Evolutionary conservation across 1,140 invertebrate genomes (phyloP), one percentile per base, ranked within the genome.

Genomic region (Papilio machaon): DNA sequence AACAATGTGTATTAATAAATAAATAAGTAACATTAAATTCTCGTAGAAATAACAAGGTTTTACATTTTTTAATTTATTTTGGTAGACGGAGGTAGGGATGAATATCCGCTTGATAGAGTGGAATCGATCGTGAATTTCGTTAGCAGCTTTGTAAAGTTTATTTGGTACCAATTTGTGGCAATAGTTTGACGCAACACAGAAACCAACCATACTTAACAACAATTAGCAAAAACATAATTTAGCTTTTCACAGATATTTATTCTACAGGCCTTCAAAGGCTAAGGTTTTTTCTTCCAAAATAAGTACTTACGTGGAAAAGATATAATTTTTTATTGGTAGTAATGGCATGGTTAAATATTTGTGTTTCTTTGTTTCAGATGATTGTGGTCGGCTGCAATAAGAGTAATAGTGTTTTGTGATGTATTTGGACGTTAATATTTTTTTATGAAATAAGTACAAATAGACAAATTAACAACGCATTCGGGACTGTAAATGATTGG

Each of bases 381-480:
- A 85, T 87, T 86, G 89, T 84, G 90, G 89, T 92, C 90, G 92
- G 90, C 91, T 94, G 93, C 91, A 81, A 80, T 82, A 54, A 75
- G 81, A 70, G 73, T 80, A 84, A 82, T 79, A 82, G 86, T 84
- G 85, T 85, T 87, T 89, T 94, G 93, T 93, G 92, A 94, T 94
- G 92, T 87, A 90, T 89, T 89, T 88, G 89, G 89, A 92, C 90
- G 89, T 91, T 91, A 87, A 92, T 94, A 94, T 94, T 93, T 94
- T 94, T 93, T 85, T 93, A 94, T 90, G 87, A 91, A 91, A 90
- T 93, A 93, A 93, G 91, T 94, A 93, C 92, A 93, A 93, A 94
- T 89, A 91, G 87, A 88, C 80, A 87, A 84, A 85, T 84, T 87
- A 85, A 85, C 83, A 85, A 81, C 82, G 85, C 86, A 82, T 82